A percentile compares a stretch with the other conserved stretches of the same genome.
phyloP scores from a whole-genome alignment of 2,113 vertebrate species.

The Mystacornis crossleyi region DNA sequence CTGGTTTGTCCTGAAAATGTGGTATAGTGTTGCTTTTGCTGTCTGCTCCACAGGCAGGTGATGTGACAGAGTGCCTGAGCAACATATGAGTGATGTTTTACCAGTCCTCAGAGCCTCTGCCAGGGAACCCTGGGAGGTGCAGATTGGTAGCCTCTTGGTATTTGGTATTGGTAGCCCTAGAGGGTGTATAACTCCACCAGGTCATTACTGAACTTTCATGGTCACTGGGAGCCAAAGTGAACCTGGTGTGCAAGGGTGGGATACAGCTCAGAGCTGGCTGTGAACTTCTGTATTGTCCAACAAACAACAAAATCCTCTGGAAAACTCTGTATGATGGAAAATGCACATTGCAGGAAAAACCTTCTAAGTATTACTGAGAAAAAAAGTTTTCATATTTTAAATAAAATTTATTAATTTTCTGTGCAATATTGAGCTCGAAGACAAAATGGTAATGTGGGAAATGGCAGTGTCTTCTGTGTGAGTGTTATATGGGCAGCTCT shows the following conservation, averaged over 20 bases:
- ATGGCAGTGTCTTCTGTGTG: fast-evolving
- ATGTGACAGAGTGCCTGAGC: neutral
- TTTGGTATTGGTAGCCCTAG: too few species aligned
- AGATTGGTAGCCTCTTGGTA: neutral
- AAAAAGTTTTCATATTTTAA: neutral
- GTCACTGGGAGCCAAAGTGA: neutral
- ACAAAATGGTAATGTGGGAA: neutral
- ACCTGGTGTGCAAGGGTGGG: neutral
- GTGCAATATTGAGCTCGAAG: neutral
- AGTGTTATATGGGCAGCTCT: neutral
- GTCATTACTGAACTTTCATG: neutral
- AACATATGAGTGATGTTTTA: neutral
- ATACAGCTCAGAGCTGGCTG: neutral
- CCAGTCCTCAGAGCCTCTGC: neutral
- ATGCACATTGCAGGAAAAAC: fast-evolving
- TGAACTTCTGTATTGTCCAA: neutral
- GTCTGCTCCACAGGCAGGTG: neutral
- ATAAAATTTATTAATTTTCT: neutral
- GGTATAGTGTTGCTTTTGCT: neutral
- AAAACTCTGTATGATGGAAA: neutral
- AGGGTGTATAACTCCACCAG: neutral
- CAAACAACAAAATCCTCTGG: neutral
- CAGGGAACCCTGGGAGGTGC: neutral
- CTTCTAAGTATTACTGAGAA: neutral
- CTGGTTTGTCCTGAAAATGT: neutral